These are phyloP conservation scores for Nymphalis c-album DNA, from an alignment of 2,888 invertebrate genomes.

Conservation along the genomic window DNA sequence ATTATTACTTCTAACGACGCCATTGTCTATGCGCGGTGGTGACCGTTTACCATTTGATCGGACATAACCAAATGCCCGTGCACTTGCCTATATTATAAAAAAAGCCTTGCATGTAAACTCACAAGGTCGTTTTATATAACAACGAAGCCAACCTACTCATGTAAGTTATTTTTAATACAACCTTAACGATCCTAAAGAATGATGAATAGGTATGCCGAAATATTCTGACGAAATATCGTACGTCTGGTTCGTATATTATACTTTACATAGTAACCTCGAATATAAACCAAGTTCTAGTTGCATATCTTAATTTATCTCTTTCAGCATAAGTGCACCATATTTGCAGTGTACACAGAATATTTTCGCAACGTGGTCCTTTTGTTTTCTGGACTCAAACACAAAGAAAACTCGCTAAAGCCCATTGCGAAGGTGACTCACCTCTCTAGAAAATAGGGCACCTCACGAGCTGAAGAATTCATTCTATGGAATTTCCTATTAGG, in stretches of 20 bases:
- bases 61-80: too few species aligned
- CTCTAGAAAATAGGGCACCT: constrained; percentile 27
- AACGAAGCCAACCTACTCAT: too few species aligned
- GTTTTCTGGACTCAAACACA: constrained; percentile 21
- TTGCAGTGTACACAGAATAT: constrained; percentile 19
- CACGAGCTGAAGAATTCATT: constrained; percentile 25
- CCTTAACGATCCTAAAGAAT: too few species aligned
- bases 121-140: too few species aligned
- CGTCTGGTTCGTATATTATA: not conserved
- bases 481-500: constrained; percentile 11
- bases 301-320: constrained; percentile 5
- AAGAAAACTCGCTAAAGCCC: constrained; percentile 26
- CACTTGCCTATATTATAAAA: too few species aligned
- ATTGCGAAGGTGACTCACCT: constrained; percentile 33
- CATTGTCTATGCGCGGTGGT: too few species aligned
- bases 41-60: too few species aligned
- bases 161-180: too few species aligned
- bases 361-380: constrained; percentile 20
- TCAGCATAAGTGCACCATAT: constrained; percentile 19
- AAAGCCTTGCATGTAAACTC: too few species aligned
- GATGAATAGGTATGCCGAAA: not conserved
- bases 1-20: too few species aligned
- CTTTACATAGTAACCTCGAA: not conserved
- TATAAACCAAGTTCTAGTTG: constrained; percentile 1
- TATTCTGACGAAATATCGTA: not conserved